These are phyloP conservation scores for Holothuria leucospilota DNA, from an alignment of 53 echinoderm and acorn worm species.

Conservation along the genomic window DNA sequence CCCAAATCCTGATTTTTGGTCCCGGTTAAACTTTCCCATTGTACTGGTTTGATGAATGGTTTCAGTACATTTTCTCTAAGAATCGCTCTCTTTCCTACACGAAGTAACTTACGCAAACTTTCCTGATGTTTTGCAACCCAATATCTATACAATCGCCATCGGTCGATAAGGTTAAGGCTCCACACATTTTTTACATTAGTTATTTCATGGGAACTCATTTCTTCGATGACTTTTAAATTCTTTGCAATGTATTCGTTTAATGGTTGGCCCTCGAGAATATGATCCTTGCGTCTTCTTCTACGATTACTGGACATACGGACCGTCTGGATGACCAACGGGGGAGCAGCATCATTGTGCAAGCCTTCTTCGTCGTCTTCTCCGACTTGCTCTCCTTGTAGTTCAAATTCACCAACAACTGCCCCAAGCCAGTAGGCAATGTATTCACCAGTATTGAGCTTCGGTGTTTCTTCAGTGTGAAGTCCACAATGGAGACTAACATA, in stretches of 20 bases:
- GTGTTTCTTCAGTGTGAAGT: slow-evolving; percentile 61
- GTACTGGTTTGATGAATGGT: background rate
- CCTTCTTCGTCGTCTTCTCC: background rate
- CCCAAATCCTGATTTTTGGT: background rate
- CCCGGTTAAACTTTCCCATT: background rate
- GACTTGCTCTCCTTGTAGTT: background rate
- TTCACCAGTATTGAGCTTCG: background rate
- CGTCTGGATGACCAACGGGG: background rate
- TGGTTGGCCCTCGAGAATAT: slow-evolving; percentile 19
- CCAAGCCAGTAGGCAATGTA: slow-evolving; percentile 31
- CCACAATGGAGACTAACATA: slow-evolving; percentile 56
- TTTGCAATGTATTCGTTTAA: slow-evolving; percentile 19
- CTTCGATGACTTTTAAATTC: slow-evolving; percentile 4
- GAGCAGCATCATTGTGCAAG: background rate
- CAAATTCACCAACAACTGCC: slow-evolving; percentile 15
- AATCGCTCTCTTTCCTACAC: background rate
- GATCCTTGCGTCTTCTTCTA: too few relatives aligned
- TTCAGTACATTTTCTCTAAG: background rate
- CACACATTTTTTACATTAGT: slow-evolving; percentile 47
- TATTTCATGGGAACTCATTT: slow-evolving; percentile 2
- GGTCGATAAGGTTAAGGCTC: slow-evolving; percentile 29
- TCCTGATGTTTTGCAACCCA: slow-evolving; percentile 53
- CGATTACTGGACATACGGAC: too few relatives aligned
- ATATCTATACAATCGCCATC: slow-evolving; percentile 75
- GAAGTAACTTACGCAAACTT: background rate